phyloP scores from a whole-genome alignment of 2,888 invertebrate genomes.

The Drosophila setosimentum region DNA sequence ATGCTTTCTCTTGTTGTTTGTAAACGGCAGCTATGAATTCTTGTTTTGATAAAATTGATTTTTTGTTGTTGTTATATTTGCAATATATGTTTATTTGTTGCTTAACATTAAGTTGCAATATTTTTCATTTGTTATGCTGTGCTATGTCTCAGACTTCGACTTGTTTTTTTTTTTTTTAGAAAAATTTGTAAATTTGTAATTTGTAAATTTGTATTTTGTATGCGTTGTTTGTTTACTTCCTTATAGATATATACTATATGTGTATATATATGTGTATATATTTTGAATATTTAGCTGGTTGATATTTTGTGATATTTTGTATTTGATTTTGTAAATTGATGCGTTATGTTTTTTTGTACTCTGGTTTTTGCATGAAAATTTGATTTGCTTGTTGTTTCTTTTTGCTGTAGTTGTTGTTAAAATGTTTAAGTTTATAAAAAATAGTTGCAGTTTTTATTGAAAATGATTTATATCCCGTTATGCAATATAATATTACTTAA shows the following conservation, averaged over 20 bases:
- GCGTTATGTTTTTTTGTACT: conserved; percentile 74
- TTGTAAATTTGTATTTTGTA: conserved; percentile 77
- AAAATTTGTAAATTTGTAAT: conserved; percentile 80
- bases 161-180: conserved; percentile 44
- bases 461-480: conserved; percentile 41
- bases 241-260: conserved; percentile 29
- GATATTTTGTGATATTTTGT: conserved; percentile 51
- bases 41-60: conserved; percentile 38
- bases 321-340: conserved; percentile 52
- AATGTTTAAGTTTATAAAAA: conserved; percentile 69
- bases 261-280: conserved; percentile 34
- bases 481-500: conserved; percentile 61
- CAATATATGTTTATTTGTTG: conserved; percentile 40
- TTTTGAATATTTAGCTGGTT: conserved; percentile 60
- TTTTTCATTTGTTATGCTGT: conserved; percentile 29
- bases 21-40: conserved; percentile 67
- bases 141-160: conserved; percentile 63
- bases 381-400: conserved; percentile 50
- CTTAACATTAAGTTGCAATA: conserved; percentile 27
- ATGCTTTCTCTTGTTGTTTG: conserved; percentile 59
- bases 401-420: conserved; percentile 53
- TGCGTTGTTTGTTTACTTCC: conserved; percentile 59
- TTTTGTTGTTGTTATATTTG: conserved; percentile 26
- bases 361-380: conserved; percentile 67
- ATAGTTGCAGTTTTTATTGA: conserved; percentile 67